Conservation (phyloP, 2,113 vertebrate genomes). For the Lepisosteus osseus region DNA sequence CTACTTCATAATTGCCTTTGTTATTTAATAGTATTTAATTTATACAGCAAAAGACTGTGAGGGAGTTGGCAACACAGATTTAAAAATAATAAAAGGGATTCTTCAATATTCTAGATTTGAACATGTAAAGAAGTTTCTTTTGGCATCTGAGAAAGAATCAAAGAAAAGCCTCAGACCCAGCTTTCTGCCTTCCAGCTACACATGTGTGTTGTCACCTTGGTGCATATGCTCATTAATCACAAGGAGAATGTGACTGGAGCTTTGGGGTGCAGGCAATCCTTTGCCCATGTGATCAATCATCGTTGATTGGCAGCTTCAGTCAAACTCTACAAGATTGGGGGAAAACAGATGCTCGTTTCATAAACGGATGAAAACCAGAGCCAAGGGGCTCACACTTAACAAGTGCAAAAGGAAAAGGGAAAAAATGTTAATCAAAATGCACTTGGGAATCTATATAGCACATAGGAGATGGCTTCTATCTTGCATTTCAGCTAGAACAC, state of each 20-base stretch:
- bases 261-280: conserved; percentile 32
- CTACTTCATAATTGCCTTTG: too few relatives aligned
- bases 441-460: neutral
- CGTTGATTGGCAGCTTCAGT: conserved; percentile 39
- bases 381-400: neutral
- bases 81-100: too few relatives aligned
- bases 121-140: too few relatives aligned
- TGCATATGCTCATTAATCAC: conserved; percentile 46
- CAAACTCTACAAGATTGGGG: conserved; percentile 37
- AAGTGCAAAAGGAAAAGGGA: neutral
- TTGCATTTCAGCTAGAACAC: too few relatives aligned
- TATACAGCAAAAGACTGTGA: too few relatives aligned
- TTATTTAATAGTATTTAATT: too few relatives aligned
- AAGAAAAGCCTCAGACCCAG: neutral
- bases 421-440: neutral
- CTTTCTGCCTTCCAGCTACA: conserved; percentile 30
- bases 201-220: conserved; percentile 35
- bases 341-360: conserved; percentile 35
- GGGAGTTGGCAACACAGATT: neutral
- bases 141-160: neutral
- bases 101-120: too few relatives aligned
- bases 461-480: too few relatives aligned
- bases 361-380: conserved; percentile 24
- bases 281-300: conserved; percentile 41
- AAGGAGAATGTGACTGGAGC: conserved; percentile 40